phyloP scores from a whole-genome alignment of 2,113 vertebrate genomes.

The Thermophis baileyi region DNA sequence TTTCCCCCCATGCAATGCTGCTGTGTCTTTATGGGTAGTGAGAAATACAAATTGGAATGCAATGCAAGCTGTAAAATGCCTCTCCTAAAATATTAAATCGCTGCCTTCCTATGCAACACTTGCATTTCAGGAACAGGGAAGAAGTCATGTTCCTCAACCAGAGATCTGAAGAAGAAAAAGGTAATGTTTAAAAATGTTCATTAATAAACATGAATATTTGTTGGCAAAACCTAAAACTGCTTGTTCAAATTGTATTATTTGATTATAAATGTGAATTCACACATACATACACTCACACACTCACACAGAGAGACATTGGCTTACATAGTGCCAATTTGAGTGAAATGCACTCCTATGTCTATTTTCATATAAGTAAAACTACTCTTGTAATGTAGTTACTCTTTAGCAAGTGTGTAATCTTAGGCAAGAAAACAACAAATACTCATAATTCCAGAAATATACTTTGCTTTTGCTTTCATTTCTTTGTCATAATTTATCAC shows the following conservation, averaged over 20 bases:
- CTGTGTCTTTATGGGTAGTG: neutral
- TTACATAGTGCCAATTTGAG: neutral
- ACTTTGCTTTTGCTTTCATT: neutral
- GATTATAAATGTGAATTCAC: neutral
- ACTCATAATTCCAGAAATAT: neutral
- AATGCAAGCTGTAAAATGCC: neutral
- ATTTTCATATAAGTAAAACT: neutral
- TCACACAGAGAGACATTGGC: neutral
- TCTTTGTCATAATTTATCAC: neutral
- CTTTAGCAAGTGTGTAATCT: neutral
- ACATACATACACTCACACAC: neutral
- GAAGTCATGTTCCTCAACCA: neutral
- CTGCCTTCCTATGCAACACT: neutral
- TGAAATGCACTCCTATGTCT: neutral
- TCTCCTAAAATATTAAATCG: neutral
- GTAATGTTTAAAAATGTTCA: neutral
- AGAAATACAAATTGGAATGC: neutral
- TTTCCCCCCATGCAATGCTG: too few species aligned
- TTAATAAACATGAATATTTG: neutral
- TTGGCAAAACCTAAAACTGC: neutral
- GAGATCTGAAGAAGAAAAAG: neutral
- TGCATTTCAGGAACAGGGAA: neutral
- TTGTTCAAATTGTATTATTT: neutral
- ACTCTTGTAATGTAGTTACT: neutral
- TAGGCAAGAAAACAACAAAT: neutral